A percentile compares a stretch with the other conserved stretches of the same genome.
Conservation (phyloP, 2,888 invertebrate genomes). For the Calameuta filiformis region DNA sequence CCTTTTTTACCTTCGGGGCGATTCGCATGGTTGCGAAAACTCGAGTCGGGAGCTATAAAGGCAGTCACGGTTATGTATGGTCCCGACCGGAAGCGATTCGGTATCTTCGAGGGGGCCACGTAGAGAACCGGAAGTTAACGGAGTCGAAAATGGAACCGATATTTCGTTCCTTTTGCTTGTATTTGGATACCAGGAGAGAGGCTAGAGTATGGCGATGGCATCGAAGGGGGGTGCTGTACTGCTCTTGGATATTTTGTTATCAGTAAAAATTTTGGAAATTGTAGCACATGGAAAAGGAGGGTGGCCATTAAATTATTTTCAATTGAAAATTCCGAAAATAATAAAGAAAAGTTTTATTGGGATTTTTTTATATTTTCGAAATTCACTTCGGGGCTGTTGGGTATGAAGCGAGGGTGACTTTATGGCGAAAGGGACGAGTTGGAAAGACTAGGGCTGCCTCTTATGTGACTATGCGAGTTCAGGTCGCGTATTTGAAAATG, state of each 20-base stretch:
- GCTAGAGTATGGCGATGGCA: not conserved
- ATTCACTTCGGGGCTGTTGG: not conserved
- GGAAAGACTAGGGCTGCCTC: not conserved
- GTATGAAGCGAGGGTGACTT: not conserved
- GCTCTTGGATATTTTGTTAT: not conserved
- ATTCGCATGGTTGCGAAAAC: not conserved
- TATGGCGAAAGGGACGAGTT: not conserved
- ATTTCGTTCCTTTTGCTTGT: not conserved
- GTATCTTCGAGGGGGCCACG: not conserved
- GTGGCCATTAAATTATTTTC: not conserved
- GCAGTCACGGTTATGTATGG: not conserved
- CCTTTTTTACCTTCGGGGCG: not conserved
- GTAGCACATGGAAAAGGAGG: not conserved
- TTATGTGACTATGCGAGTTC: not conserved
- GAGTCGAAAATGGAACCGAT: not conserved
- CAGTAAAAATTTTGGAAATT: not conserved
- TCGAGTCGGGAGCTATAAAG: not conserved
- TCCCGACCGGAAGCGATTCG: not conserved
- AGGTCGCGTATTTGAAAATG: constrained; percentile 24
- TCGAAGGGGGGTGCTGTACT: not conserved
- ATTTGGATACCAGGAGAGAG: accelerated
- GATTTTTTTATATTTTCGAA: not conserved
- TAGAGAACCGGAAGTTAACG: not conserved
- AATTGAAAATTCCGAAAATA: not conserved
- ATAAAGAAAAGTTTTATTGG: not conserved